phyloP scores from a whole-genome alignment of 2,797 vertebrate species.

The Lagorchestes hirsutus region DNA sequence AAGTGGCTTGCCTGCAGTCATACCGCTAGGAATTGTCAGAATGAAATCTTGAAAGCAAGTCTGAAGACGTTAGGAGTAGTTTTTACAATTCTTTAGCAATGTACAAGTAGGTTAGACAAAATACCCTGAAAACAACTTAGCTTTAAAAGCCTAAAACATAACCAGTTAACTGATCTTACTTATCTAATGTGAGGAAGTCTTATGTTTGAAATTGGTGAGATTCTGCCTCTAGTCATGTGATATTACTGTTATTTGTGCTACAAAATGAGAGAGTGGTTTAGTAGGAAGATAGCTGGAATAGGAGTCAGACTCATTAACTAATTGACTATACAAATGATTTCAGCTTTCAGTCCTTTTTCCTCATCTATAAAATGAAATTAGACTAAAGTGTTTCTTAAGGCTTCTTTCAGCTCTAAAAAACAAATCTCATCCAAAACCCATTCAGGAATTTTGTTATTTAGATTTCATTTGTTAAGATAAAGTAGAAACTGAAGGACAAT shows the following conservation, averaged over 20 bases:
- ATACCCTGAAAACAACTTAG: neutral
- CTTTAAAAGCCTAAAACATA: slow-evolving; percentile 3
- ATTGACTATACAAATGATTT: neutral
- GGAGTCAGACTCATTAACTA: neutral
- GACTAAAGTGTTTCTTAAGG: neutral
- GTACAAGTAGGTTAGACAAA: neutral
- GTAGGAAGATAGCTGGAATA: neutral
- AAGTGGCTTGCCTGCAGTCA: neutral
- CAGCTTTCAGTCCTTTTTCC: neutral
- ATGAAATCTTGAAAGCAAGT: neutral
- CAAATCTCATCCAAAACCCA: neutral
- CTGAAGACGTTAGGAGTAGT: neutral
- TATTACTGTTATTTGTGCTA: slow-evolving; percentile 19
- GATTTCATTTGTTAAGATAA: neutral
- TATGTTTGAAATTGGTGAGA: neutral
- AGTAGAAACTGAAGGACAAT: neutral
- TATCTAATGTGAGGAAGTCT: slow-evolving; percentile 3
- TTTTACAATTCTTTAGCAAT: neutral
- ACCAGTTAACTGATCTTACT: slow-evolving; percentile 31
- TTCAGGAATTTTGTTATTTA: neutral
- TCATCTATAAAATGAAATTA: neutral
- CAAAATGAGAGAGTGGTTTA: neutral
- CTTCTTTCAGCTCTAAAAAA: neutral
- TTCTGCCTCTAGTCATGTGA: neutral
- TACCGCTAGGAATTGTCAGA: neutral